Conservation (phyloP, 2,113 vertebrate species). For the Mugil cephalus region DNA sequence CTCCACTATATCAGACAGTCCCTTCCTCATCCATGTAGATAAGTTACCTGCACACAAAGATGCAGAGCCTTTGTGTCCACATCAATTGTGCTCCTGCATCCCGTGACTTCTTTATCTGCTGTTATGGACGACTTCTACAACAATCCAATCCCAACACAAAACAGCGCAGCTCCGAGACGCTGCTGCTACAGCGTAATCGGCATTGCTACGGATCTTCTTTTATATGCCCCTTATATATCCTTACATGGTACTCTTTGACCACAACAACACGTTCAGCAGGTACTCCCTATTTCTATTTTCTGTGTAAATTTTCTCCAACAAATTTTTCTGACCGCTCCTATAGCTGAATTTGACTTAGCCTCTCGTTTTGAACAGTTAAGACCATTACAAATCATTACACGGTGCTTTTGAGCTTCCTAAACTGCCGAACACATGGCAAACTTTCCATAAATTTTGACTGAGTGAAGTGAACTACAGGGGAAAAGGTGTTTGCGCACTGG, state of each 20-base stretch:
- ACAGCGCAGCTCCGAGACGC: conserved; percentile 16
- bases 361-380: no score
- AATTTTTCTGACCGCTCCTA: background rate
- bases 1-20: background rate
- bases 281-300: conserved; percentile 21
- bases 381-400: no score
- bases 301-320: conserved; percentile 2
- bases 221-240: conserved; percentile 26
- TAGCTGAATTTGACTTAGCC: no score
- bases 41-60: background rate
- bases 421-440: no score
- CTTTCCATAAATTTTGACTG: no score
- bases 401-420: no score
- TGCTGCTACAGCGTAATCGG: conserved; percentile 35
- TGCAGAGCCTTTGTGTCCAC: background rate
- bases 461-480: no score
- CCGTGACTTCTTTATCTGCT: conserved; percentile 12
- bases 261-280: conserved; percentile 40
- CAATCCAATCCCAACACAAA: conserved; percentile 5
- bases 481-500: conserved; percentile 12
- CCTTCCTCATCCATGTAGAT: background rate
- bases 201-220: conserved; percentile 29
- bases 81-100: conserved; percentile 11
- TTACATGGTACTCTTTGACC: conserved; percentile 44
- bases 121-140: conserved; percentile 20